These are phyloP conservation scores for Choristoneura fumiferana DNA, from an alignment of 1,140 invertebrate species.

Conservation along the genomic window DNA sequence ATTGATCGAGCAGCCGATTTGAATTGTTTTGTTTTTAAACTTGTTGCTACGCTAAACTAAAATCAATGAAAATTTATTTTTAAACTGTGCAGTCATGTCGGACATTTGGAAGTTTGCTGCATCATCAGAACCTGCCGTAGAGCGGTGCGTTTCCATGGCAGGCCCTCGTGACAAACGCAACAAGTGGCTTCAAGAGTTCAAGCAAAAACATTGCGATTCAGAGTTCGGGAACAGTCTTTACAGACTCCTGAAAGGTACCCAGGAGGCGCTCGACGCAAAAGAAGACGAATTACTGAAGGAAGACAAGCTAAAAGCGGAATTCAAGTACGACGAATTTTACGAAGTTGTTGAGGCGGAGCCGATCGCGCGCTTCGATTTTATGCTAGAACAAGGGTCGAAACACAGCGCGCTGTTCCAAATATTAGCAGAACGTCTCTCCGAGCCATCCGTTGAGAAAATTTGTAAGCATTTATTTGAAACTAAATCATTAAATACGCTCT, in stretches of 20 bases:
- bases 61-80: conserved; percentile 8
- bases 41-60: conserved; percentile 3
- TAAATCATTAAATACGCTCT: not conserved
- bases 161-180: not conserved
- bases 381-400: conserved; percentile 9
- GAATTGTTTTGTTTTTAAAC: not conserved
- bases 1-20: not conserved
- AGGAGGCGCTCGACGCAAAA: not conserved
- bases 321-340: not conserved
- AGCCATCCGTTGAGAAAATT: not conserved
- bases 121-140: not conserved
- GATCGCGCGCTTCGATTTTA: not conserved
- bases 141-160: not conserved
- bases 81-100: conserved; percentile 7
- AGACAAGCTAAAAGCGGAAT: not conserved
- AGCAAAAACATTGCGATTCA: not conserved
- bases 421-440: not conserved
- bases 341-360: not conserved
- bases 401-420: not conserved
- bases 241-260: not conserved
- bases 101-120: not conserved
- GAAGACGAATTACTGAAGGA: not conserved
- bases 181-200: conserved; percentile 5
- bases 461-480: not conserved
- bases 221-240: not conserved